Evolutionary conservation across 2,888 invertebrate species (phyloP).

Genomic region (Carabus problematicus): DNA sequence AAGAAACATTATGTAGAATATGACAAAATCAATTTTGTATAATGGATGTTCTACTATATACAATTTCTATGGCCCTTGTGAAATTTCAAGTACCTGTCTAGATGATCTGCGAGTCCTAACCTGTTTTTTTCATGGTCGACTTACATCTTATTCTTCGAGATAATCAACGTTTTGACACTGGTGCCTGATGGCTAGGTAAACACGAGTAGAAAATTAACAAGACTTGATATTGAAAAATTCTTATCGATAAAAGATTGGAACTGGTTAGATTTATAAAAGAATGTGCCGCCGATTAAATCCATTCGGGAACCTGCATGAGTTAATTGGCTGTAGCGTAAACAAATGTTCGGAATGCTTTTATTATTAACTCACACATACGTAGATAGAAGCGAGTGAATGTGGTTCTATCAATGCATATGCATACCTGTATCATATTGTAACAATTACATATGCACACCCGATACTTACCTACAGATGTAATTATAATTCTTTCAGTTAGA

Average conservation of each 20-base stretch:
- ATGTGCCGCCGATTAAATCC: neutral
- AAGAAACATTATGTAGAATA: too few relatives aligned
- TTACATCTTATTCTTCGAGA: neutral
- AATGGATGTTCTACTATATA: too few relatives aligned
- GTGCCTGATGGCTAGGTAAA: slow-evolving; percentile 4
- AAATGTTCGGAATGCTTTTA: neutral
- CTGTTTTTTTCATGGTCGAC: neutral
- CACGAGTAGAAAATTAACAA: neutral
- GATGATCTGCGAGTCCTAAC: neutral
- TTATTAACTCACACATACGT: too few relatives aligned
- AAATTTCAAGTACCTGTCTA: neutral
- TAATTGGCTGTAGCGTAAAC: neutral
- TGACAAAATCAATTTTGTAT: too few relatives aligned
- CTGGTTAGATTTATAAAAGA: neutral
- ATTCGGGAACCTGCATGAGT: slow-evolving; percentile 2
- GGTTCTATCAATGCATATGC: too few relatives aligned
- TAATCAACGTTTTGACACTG: slow-evolving; percentile 9
- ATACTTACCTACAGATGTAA: too few relatives aligned
- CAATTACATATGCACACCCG: too few relatives aligned
- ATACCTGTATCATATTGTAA: too few relatives aligned
- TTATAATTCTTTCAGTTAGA: too few relatives aligned
- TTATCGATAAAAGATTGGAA: slow-evolving; percentile 12
- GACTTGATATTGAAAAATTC: slow-evolving; percentile 12
- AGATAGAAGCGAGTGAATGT: too few relatives aligned
- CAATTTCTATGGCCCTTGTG: too few relatives aligned